Conservation (phyloP, 2,888 invertebrate genomes). For the Hermodice carunculata region DNA sequence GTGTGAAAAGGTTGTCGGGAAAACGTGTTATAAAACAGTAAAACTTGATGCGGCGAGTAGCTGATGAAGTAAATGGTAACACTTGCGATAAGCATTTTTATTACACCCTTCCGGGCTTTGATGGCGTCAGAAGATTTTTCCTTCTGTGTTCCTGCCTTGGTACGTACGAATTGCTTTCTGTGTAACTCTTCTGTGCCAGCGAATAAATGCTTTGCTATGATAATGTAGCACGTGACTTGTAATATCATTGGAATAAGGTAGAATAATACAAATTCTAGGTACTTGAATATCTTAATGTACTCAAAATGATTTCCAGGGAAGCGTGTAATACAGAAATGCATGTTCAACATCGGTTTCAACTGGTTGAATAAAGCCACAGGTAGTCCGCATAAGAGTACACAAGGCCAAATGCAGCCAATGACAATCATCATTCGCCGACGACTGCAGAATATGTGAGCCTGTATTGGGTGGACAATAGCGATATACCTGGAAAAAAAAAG, state of each 20-base stretch:
- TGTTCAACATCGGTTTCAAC: neutral
- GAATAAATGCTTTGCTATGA: conserved; percentile 66
- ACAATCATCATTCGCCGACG: conserved; percentile 60
- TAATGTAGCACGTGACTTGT: conserved; percentile 65
- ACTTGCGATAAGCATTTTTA: conserved; percentile 71
- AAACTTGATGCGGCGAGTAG: conserved; percentile 70
- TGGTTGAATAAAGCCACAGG: conserved; percentile 66
- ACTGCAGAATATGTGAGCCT: conserved; percentile 69
- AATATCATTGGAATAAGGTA: conserved; percentile 66
- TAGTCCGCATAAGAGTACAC: conserved; percentile 57
- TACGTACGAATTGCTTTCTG: conserved; percentile 17
- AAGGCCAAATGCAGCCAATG: conserved; percentile 67
- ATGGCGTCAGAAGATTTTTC: conserved; percentile 55
- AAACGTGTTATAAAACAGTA: conserved; percentile 63
- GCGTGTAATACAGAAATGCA: conserved; percentile 58
- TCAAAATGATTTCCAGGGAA: conserved; percentile 52
- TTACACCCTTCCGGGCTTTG: conserved; percentile 67
- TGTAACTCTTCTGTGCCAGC: conserved; percentile 57
- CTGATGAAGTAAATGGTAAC: conserved; percentile 71
- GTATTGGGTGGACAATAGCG: conserved; percentile 70
- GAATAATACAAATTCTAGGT: conserved; percentile 64
- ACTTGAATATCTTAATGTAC: conserved; percentile 59
- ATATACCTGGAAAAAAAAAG: conserved; percentile 63
- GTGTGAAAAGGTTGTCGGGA: conserved; percentile 56
- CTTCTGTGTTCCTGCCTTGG: conserved; percentile 15